Evolutionary conservation across 2,113 vertebrate species (phyloP).

Genomic region (Probosciger aterrimus): DNA sequence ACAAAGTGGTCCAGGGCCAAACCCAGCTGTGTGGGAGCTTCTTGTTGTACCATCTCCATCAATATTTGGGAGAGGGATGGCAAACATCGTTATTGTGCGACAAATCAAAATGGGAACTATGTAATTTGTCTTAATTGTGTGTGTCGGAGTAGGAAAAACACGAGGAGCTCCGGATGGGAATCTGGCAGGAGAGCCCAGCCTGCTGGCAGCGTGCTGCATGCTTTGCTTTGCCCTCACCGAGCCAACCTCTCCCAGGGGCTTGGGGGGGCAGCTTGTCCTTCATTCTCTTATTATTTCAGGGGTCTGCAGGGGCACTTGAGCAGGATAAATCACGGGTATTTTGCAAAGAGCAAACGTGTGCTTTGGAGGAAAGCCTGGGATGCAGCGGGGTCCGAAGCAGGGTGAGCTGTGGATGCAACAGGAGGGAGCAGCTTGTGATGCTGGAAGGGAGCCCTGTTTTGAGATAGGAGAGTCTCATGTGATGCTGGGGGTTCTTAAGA

Average conservation of each 20-base stretch:
- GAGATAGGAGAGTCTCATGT: rapidly evolving
- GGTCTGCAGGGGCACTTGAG: neutral
- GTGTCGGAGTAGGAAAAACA: neutral
- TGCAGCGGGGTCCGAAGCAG: rapidly evolving
- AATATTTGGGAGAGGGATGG: slow-evolving; percentile 44
- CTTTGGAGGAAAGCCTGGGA: neutral
- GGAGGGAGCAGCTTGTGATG: neutral
- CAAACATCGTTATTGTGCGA: slow-evolving; percentile 15
- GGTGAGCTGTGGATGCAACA: neutral
- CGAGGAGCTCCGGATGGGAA: neutral
- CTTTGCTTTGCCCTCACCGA: neutral
- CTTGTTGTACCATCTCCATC: neutral
- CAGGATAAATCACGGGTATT: neutral
- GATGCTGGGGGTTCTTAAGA: neutral
- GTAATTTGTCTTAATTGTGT: slow-evolving; percentile 57
- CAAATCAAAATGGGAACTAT: slow-evolving; percentile 47
- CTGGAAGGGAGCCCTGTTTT: neutral
- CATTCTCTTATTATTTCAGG: neutral
- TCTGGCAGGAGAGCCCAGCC: slow-evolving; percentile 18
- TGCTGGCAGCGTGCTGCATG: neutral
- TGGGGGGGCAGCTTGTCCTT: neutral
- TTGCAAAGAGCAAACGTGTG: neutral
- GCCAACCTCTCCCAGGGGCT: neutral
- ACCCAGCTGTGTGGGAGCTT: neutral
- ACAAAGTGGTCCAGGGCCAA: slow-evolving; percentile 18